Base-by-base conservation (phyloP, 2,113 vertebrate genomes). In the Neodon shergylaensis region DNA sequence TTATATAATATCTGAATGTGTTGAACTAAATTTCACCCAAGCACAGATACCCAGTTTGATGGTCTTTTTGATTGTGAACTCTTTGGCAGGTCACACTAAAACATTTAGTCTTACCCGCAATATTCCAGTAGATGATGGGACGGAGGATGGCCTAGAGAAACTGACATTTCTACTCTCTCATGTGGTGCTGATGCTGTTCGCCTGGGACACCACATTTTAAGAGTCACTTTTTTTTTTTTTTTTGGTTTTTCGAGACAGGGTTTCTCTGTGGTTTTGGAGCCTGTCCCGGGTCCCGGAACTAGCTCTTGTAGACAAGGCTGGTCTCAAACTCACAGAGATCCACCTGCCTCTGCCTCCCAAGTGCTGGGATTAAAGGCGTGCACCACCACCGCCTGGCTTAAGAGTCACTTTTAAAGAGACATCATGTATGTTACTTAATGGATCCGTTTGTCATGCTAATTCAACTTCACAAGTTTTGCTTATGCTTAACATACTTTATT, bases 401-500 rank as follows among this genome's bases (percentile, higher is more conserved):
- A 91, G 58, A 74, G 76, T 39, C 33, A 86, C 31, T 65, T 58
- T 39, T 24, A 26, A 68, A 42, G 5, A 91, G 70, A 47, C 19
- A 36, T 39, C 24, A 42, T 33, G 4, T 78, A 33, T 95, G 54
- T 72, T 72, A 42, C 54, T 79, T 42, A 72, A 86, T 66, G 52
- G 58, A 77, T 4, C 4, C 54, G 31, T 74, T 86, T 85, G 66
- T 39, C 52, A 16, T 44, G 31, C 24, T 89, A 28, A 89, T 31
- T 61, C 33, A 31, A 36, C 26, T 36, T 88, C 78, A 83, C 63
- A 91, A 91, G 22, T 89, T 72, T 88, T 66, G 5, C 44, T 92
- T 65, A 54, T 70, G 61, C 90, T 76, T 83, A 94, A 44, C 28
- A 47, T 39, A 88, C 28, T 66, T 82, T 92, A 65, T 54, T 92